phyloP scores from a whole-genome alignment of 2,888 invertebrate genomes.

The Ophioninae sp. region DNA sequence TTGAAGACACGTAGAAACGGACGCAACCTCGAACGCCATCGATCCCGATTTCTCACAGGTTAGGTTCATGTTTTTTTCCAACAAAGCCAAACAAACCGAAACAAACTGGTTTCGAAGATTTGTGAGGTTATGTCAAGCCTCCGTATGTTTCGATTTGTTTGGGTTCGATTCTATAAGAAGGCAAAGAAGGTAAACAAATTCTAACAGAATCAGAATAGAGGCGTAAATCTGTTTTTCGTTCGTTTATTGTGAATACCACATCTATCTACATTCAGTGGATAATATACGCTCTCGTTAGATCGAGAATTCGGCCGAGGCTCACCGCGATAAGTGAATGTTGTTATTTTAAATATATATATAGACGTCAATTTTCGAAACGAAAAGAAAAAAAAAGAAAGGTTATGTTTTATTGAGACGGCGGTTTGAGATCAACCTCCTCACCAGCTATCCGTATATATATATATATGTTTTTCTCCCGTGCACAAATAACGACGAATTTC shows the following conservation, averaged over 20 bases:
- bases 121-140: too few species aligned
- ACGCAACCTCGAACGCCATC: too few species aligned
- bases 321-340: conserved; percentile 37
- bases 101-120: too few species aligned
- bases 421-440: conserved; percentile 69
- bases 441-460: conserved; percentile 48
- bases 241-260: conserved; percentile 66
- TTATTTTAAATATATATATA: conserved; percentile 30
- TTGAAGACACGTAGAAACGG: too few species aligned
- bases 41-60: too few species aligned
- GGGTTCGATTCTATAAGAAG: too few species aligned
- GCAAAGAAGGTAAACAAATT: conserved; percentile 38
- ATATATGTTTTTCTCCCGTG: conserved; percentile 47
- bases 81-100: too few species aligned
- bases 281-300: conserved; percentile 64
- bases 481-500: conserved; percentile 57
- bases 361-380: too few species aligned
- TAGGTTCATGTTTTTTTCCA: too few species aligned
- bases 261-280: conserved; percentile 66
- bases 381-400: conserved; percentile 23
- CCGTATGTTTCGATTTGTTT: too few species aligned
- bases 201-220: conserved; percentile 33
- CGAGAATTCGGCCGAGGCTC: conserved; percentile 51
- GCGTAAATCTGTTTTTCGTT: conserved; percentile 19
- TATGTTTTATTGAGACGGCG: conserved; percentile 51